Evolutionary conservation across 2,113 vertebrate species (phyloP), one percentile per base, ranked within the genome.

Genomic region (Coptodon bakossiorum): DNA sequence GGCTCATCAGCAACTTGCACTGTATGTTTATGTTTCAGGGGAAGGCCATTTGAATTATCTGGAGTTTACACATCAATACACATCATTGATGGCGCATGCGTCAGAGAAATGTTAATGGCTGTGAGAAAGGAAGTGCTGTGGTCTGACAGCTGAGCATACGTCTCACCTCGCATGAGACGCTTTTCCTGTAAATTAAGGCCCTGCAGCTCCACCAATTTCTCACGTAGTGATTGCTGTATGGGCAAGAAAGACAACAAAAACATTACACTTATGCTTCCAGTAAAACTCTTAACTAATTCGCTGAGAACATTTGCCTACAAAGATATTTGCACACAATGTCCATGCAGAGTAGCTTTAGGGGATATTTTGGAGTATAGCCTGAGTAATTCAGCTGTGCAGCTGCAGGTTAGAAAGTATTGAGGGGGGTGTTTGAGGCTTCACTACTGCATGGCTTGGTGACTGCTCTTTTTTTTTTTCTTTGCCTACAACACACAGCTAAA

Each of bases 161-260:
- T 91, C 96, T 94, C 95, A 98, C 98, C 98, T 89, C 96, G 94
- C 94, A 95, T 94, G 36, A 99, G 88, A 7, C 92, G 96, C 13
- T 95, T 97, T 95, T 99, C 99, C 96, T 96, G 97, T 92, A 96
- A 90, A 19, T 95, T 96, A n/a, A 99, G 94, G 1, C 93, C 85
- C 78, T 96, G 97, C 92, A 98, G 87, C 96, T 99, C 98, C 63
- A 94, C 90, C 95, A 96, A 88, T 76, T 97, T 98, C 94, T 98
- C 97, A 88, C 94, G 96, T 88, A 99, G 93, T 4, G 87, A 96
- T 96, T 97, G 96, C 98, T 99, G 95, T 31, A 84, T 84, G 40
- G 86, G 87, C 71, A 78, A 34, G 61, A 29, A 48, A 48, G 24
- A 4, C 13, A 45, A 16, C 22, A 16, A 73, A 89, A 52, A 81